These are phyloP conservation scores for Agonopterix heracliana DNA, from an alignment of 2,888 invertebrate species.

Conservation along the genomic window DNA sequence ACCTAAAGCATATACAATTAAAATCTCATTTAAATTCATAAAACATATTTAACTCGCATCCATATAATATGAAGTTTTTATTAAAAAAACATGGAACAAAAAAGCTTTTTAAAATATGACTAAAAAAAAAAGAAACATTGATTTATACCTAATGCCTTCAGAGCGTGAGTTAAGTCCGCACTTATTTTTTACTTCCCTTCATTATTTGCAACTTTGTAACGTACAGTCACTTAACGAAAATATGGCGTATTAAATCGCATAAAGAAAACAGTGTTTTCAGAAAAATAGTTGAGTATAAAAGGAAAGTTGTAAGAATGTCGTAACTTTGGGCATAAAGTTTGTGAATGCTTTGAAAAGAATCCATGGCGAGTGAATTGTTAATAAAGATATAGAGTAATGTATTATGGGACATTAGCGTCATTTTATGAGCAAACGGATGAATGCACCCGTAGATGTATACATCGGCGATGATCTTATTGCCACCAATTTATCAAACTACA, in stretches of 20 bases:
- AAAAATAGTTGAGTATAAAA: constrained; percentile 66
- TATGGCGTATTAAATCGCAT: constrained; percentile 69
- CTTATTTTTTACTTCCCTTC: constrained; percentile 57
- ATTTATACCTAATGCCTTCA: constrained; percentile 61
- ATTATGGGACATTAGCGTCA: constrained; percentile 68
- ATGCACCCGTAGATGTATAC: constrained; percentile 8
- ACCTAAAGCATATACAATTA: neutral
- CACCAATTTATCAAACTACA: constrained; percentile 43
- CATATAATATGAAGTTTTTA: constrained; percentile 20
- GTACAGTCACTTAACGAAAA: constrained; percentile 66
- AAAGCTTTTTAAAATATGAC: constrained; percentile 34
- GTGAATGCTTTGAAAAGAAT: constrained; percentile 65
- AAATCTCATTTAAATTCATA: constrained; percentile 20
- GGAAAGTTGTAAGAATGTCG: constrained; percentile 67
- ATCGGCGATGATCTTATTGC: constrained; percentile 13
- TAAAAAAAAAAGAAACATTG: constrained; percentile 60
- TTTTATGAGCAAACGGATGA: constrained; percentile 46
- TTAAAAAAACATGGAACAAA: neutral
- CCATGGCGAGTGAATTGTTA: constrained; percentile 69
- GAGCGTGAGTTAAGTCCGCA: constrained; percentile 52
- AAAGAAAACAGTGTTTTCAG: constrained; percentile 74
- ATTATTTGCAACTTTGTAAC: constrained; percentile 65
- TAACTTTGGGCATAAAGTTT: constrained; percentile 67
- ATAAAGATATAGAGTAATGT: constrained; percentile 72
- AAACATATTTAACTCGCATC: constrained; percentile 38